phyloP scores from a whole-genome alignment of 2,113 vertebrate genomes.

The Helogale parvula region DNA sequence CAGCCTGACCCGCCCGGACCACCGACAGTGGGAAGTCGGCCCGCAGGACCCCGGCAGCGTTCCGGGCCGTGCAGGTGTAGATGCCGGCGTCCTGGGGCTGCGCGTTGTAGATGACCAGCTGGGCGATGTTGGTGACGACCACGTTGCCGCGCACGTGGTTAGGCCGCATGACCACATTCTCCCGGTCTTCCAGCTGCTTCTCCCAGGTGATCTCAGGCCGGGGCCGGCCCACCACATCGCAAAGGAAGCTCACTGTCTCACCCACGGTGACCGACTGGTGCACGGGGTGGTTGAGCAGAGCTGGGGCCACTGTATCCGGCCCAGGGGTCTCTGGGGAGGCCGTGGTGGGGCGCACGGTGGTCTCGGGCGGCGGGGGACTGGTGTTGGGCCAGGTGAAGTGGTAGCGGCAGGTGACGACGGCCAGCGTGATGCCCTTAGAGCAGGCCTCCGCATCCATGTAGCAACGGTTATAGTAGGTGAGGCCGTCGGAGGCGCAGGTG shows the following conservation, averaged over 20 bases:
- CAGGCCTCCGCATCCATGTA: constrained; percentile 99
- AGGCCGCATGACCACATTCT: constrained; percentile 92
- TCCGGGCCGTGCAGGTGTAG: constrained; percentile 94
- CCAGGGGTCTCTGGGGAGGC: constrained; percentile 88
- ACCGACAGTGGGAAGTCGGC: constrained; percentile 92
- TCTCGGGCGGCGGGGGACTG: constrained; percentile 88
- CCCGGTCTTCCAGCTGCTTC: constrained; percentile 89
- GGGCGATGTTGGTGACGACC: constrained; percentile 96
- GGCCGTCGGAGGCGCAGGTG: constrained; percentile 96
- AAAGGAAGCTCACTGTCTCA: constrained; percentile 96
- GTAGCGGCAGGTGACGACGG: constrained; percentile 93
- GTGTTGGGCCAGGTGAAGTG: constrained; percentile 95
- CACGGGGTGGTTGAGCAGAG: constrained; percentile 85
- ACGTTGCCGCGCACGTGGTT: constrained; percentile 94
- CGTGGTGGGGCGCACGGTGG: constrained; percentile 92
- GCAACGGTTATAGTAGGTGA: constrained; percentile 99
- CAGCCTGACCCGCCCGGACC: constrained; percentile 81
- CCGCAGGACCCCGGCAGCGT: constrained; percentile 88
- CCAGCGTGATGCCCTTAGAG: constrained; percentile 93
- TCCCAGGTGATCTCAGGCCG: constrained; percentile 96
- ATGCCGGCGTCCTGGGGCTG: constrained; percentile 91
- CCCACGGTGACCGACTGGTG: constrained; percentile 90
- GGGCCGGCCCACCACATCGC: constrained; percentile 90
- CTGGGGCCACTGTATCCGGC: constrained; percentile 84
- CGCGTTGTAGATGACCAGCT: constrained; percentile 96